Conservation (phyloP, 2,113 vertebrate species). For the Cyprinodon tularosa region DNA sequence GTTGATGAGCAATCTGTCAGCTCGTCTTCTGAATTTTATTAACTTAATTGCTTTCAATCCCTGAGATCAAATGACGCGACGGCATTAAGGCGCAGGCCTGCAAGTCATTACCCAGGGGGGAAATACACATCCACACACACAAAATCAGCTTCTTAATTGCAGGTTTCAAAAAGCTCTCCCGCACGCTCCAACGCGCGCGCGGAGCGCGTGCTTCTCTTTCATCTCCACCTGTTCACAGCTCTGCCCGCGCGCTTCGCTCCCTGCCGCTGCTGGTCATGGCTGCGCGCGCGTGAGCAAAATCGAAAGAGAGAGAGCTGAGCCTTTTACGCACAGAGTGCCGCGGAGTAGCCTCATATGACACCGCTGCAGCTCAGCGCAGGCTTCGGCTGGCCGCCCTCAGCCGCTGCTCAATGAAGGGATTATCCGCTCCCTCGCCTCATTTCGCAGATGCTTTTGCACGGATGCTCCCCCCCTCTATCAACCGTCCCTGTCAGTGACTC, state of each 20-base stretch:
- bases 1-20: neutral
- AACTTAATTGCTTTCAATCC: neutral
- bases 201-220: constrained; percentile 36
- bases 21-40: neutral
- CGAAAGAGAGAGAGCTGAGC: neutral
- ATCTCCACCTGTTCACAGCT: constrained; percentile 48
- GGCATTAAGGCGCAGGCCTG: neutral
- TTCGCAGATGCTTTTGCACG: constrained; percentile 12
- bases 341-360: constrained; percentile 23
- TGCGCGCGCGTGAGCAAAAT: neutral
- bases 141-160: neutral
- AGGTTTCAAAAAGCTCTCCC: neutral
- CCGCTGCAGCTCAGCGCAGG: constrained; percentile 2
- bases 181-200: neutral
- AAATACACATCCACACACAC: neutral
- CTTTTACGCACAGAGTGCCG: neutral
- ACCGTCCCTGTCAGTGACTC: neutral
- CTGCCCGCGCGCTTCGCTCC: constrained; percentile 23
- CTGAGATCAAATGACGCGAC: neutral
- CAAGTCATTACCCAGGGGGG: neutral
- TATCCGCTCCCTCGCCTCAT: constrained; percentile 10
- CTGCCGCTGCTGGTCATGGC: constrained; percentile 27
- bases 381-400: constrained; percentile 15
- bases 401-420: constrained; percentile 58
- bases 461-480: neutral